Evolutionary conservation across 1,140 invertebrate species (phyloP).

Genomic region (Euschistus heros): DNA sequence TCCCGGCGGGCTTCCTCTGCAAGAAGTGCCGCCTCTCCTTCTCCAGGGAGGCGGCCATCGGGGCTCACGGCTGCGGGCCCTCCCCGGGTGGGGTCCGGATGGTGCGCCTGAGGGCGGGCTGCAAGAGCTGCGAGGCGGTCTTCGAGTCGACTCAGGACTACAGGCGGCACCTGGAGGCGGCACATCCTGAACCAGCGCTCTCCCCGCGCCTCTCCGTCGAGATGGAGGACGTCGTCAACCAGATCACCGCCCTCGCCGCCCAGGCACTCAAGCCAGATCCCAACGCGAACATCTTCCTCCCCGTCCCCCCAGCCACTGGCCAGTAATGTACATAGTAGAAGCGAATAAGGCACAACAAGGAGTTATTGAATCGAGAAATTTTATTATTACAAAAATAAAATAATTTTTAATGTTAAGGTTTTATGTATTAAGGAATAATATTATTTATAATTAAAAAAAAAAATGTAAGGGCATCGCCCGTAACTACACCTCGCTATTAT

Average conservation of each 20-base stretch:
- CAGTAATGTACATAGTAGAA: slow-evolving; percentile 24
- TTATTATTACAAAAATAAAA: slow-evolving; percentile 14
- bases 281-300: slow-evolving; percentile 30
- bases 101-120: slow-evolving; percentile 57
- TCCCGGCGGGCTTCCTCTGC: slow-evolving; percentile 53
- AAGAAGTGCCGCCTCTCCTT: slow-evolving; percentile 76
- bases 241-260: slow-evolving; percentile 64
- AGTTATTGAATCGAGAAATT: neutral
- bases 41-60: slow-evolving; percentile 40
- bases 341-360: neutral
- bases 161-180: slow-evolving; percentile 42
- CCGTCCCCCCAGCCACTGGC: slow-evolving; percentile 26
- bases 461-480: slow-evolving; percentile 6
- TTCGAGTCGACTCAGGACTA: slow-evolving; percentile 49
- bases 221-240: slow-evolving; percentile 73
- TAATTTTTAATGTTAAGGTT: neutral
- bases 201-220: slow-evolving; percentile 48
- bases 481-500: slow-evolving; percentile 28
- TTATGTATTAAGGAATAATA: slow-evolving; percentile 13
- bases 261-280: slow-evolving; percentile 39
- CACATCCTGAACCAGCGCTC: slow-evolving; percentile 31
- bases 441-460: slow-evolving; percentile 25
- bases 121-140: slow-evolving; percentile 53
- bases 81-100: slow-evolving; percentile 51
- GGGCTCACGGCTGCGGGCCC: slow-evolving; percentile 34